A percentile compares a stretch with the other conserved stretches of the same genome.
Evolutionary conservation across 2,113 vertebrate genomes (phyloP).

Genomic region (Pelecanus crispus): DNA sequence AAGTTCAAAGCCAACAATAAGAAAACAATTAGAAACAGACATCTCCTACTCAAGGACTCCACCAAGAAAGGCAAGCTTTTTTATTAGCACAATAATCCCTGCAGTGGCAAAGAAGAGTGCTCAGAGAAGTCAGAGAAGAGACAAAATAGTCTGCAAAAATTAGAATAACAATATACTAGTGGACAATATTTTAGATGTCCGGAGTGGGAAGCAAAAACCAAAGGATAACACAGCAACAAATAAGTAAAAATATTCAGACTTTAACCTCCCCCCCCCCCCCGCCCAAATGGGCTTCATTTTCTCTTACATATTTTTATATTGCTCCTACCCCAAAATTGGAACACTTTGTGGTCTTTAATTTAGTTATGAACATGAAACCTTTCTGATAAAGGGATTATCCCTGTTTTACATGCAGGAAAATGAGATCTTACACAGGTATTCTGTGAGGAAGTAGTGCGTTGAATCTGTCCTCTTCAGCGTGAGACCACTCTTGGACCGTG

Average conservation of each 20-base stretch:
- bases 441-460: background rate
- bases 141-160: constrained; percentile 28
- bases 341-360: background rate
- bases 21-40: constrained; percentile 73
- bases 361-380: background rate
- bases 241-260: background rate
- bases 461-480: background rate
- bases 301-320: background rate
- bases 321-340: background rate
- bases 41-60: constrained; percentile 27
- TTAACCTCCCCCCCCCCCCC: background rate
- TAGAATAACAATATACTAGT: background rate
- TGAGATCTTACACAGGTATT: background rate
- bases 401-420: background rate
- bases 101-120: constrained; percentile 1
- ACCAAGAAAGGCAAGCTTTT: constrained; percentile 43
- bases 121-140: constrained; percentile 5
- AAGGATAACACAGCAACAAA: background rate
- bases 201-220: background rate
- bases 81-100: constrained; percentile 46
- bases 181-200: background rate
- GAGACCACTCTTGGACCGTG: background rate
- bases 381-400: background rate
- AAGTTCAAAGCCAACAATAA: constrained; percentile 71
- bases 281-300: background rate